Evolutionary conservation across 2,113 vertebrate genomes (phyloP).

Genomic region (Rhynchomys soricoides): DNA sequence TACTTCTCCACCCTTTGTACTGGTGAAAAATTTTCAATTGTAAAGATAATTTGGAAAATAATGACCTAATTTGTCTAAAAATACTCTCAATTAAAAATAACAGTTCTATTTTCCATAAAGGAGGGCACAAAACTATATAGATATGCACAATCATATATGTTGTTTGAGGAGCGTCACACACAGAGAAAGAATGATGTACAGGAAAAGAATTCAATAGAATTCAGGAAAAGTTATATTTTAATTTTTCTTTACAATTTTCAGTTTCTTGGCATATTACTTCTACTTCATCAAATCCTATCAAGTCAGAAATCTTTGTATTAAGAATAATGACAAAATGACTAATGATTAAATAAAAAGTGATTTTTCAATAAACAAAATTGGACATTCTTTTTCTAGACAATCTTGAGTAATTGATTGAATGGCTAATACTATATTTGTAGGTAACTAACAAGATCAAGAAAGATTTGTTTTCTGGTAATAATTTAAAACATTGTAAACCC

Average conservation of each 20-base stretch:
- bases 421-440: neutral
- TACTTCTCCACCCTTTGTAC: fast-evolving
- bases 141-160: neutral
- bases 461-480: neutral
- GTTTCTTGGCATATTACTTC: neutral
- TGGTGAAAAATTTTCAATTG: neutral
- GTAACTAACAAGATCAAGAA: neutral
- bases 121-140: no score
- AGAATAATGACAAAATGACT: neutral
- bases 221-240: neutral
- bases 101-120: neutral
- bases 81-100: neutral
- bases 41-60: no score
- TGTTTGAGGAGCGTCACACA: neutral
- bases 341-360: neutral
- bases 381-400: neutral
- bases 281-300: fast-evolving
- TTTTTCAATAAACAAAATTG: neutral
- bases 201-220: neutral
- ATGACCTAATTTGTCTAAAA: neutral
- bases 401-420: neutral
- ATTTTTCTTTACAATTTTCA: neutral
- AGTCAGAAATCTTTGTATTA: neutral
- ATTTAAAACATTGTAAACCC: neutral
- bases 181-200: neutral